Evolutionary conservation across 2,113 vertebrate species (phyloP).

Genomic region (Perca schrenkii): DNA sequence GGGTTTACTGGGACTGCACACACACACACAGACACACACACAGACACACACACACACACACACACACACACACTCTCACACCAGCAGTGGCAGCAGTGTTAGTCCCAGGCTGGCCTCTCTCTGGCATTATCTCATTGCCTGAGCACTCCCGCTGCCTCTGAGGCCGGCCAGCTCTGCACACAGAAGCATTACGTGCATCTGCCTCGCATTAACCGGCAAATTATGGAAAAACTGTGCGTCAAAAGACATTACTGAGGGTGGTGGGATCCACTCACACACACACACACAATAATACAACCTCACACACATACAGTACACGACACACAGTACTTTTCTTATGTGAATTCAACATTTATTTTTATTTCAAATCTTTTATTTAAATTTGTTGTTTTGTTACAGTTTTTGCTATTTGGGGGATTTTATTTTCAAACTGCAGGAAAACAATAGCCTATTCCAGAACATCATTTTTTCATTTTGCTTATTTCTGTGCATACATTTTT

Average conservation of each 20-base stretch:
- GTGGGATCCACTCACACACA: neutral
- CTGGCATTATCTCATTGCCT: slow-evolving; percentile 83
- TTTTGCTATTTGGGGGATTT: neutral
- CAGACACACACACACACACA: slow-evolving; percentile 41
- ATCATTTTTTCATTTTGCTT: neutral
- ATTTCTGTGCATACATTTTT: neutral
- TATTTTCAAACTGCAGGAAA: neutral
- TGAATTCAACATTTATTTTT: neutral
- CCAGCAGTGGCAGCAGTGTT: slow-evolving; percentile 55
- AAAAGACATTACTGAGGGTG: slow-evolving; percentile 63
- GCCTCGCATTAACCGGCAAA: slow-evolving; percentile 83
- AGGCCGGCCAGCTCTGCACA: slow-evolving; percentile 64
- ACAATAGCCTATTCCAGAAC: too few species aligned
- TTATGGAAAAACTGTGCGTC: slow-evolving; percentile 75
- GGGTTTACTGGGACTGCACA: slow-evolving; percentile 65
- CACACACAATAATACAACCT: neutral
- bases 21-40: slow-evolving; percentile 48
- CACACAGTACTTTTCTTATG: neutral
- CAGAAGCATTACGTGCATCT: slow-evolving; percentile 84
- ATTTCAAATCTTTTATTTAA: too few species aligned
- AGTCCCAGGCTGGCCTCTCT: slow-evolving; percentile 72
- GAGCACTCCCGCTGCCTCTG: slow-evolving; percentile 79
- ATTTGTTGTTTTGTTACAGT: neutral
- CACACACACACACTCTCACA: slow-evolving; percentile 41
- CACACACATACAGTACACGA: neutral